A percentile compares a stretch with the other conserved stretches of the same genome.
Evolutionary conservation across 2,888 invertebrate genomes (phyloP).

Genomic region (Drosophila maculinotata): DNA sequence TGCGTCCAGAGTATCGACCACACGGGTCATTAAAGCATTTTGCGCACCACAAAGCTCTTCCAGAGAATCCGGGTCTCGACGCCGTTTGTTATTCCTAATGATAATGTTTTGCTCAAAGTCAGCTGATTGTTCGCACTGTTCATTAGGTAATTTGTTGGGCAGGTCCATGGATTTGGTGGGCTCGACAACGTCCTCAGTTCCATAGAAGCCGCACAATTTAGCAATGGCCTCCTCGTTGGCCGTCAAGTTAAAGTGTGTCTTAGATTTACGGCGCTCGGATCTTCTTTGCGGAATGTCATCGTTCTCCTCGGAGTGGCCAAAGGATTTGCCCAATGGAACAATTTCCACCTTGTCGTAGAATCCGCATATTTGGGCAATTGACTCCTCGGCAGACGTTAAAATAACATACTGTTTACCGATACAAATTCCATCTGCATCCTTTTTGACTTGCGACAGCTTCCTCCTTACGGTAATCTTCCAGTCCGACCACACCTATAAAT

Average conservation of each 20-base stretch:
- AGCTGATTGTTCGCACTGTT: not conserved
- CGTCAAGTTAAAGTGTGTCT: not conserved
- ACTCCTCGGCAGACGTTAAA: not conserved
- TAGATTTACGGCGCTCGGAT: no score
- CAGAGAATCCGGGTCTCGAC: not conserved
- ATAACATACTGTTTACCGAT: not conserved
- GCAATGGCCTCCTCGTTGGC: not conserved
- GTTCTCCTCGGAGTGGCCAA: not conserved
- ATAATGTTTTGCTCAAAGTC: not conserved
- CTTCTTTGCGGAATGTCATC: not conserved
- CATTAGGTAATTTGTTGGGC: not conserved
- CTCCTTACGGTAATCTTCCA: conserved; percentile 4
- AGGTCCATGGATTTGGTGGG: not conserved
- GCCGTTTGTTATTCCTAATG: not conserved
- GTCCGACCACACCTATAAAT: conserved; percentile 10
- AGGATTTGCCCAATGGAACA: not conserved
- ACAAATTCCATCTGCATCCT: not conserved
- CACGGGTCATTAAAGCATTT: conserved; percentile 7
- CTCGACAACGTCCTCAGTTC: not conserved
- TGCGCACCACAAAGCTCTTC: conserved; percentile 4
- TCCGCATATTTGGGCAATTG: conserved; percentile 8
- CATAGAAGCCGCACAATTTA: not conserved
- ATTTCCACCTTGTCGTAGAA: not conserved
- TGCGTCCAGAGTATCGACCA: conserved; percentile 10
- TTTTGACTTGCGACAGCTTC: conserved; percentile 5